phyloP scores from a whole-genome alignment of 2,888 invertebrate genomes.

The Protodeltote pygarga region DNA sequence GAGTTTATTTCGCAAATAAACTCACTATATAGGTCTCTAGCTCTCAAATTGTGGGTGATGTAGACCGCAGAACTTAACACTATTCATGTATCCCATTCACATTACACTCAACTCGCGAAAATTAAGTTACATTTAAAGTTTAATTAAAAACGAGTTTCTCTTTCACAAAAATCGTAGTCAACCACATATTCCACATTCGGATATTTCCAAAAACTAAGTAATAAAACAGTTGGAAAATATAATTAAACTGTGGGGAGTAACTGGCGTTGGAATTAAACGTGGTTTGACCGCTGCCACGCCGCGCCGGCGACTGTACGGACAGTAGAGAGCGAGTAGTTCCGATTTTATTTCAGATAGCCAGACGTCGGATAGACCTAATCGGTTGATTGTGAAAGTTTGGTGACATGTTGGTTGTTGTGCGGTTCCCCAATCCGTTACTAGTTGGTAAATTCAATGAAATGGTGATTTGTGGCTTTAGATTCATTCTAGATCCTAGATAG shows the following conservation, averaged over 20 bases:
- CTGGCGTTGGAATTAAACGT: slow-evolving; percentile 25
- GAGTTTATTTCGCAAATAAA: no score
- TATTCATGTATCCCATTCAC: no score
- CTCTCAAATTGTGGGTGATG: neutral
- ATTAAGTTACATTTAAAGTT: slow-evolving; percentile 18
- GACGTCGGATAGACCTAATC: slow-evolving; percentile 29
- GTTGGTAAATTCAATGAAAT: slow-evolving; percentile 10
- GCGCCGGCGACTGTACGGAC: neutral
- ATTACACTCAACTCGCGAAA: no score
- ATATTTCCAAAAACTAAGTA: slow-evolving; percentile 32
- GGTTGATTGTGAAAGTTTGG: slow-evolving; percentile 42
- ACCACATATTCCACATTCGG: slow-evolving; percentile 16
- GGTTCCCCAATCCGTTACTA: slow-evolving; percentile 13
- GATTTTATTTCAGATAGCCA: slow-evolving; percentile 43
- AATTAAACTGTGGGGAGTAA: slow-evolving; percentile 28
- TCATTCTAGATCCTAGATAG: neutral
- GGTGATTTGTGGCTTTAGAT: neutral
- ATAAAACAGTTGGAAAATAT: slow-evolving; percentile 42
- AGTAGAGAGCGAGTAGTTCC: slow-evolving; percentile 4
- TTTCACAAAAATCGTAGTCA: slow-evolving; percentile 21
- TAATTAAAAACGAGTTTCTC: slow-evolving; percentile 20
- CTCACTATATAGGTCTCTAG: no score
- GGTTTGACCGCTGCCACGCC: slow-evolving; percentile 9
- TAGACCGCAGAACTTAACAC: no score
- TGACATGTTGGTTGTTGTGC: slow-evolving; percentile 20